These are phyloP conservation scores for Heliconius nattereri DNA, from an alignment of 1,140 invertebrate genomes.

Conservation along the genomic window DNA sequence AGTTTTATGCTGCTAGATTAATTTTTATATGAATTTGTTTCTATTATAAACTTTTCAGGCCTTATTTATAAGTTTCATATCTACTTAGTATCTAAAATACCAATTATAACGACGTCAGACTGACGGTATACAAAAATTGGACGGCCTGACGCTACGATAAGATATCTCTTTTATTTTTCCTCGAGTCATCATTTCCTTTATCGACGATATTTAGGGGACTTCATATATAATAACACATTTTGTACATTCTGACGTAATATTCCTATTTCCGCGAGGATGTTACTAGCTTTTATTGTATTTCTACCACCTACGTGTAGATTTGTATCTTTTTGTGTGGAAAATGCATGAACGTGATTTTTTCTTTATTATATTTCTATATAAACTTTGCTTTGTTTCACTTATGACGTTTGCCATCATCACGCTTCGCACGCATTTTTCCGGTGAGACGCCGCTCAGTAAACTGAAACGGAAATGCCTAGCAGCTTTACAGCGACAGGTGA, in stretches of 20 bases:
- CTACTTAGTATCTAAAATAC: neutral
- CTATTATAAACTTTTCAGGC: too few relatives aligned
- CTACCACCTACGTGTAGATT: neutral
- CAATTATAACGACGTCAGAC: neutral
- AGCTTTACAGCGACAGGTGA: neutral
- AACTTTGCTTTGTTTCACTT: neutral
- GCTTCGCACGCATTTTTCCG: neutral
- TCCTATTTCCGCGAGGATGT: neutral
- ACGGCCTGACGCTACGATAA: neutral
- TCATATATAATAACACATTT: neutral
- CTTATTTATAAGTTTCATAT: neutral
- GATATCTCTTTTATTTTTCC: slow-evolving; percentile 10
- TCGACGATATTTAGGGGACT: neutral
- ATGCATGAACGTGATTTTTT: neutral
- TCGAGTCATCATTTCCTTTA: neutral
- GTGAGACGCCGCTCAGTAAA: neutral
- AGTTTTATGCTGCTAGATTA: neutral
- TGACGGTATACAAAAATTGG: neutral
- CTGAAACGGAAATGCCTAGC: neutral
- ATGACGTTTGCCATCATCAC: neutral
- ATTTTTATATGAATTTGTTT: neutral
- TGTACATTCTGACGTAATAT: neutral
- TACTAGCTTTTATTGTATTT: neutral
- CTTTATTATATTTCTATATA: neutral
- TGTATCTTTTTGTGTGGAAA: neutral